Conservation (phyloP, 2,888 invertebrate genomes). For the Siphonodentalium dalli region DNA sequence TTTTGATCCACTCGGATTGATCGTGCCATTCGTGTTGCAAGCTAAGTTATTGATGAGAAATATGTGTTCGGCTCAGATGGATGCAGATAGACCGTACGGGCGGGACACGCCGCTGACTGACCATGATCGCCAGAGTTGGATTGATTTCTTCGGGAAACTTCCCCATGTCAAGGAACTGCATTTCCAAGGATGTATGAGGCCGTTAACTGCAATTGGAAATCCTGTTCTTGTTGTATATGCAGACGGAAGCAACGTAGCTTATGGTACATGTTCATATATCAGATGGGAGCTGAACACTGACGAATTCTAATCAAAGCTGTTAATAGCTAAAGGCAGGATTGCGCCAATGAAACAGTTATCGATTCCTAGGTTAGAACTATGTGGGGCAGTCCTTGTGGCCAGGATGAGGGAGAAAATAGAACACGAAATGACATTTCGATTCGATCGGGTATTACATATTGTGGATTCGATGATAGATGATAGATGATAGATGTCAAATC, state of each 20-base stretch:
- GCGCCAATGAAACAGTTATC: conserved; percentile 1
- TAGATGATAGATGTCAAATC: conserved; percentile 4
- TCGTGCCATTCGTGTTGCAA: background rate
- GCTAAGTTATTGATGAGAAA: conserved; percentile 4
- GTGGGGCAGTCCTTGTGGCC: background rate
- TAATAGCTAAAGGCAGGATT: conserved; percentile 1
- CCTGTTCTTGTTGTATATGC: conserved; percentile 5
- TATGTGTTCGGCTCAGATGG: background rate
- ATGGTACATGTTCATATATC: conserved; percentile 9
- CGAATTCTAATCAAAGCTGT: background rate
- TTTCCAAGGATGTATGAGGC: background rate
- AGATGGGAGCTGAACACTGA: background rate
- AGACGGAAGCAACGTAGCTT: background rate
- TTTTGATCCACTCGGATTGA: conserved; percentile 1
- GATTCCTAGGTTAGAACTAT: conserved; percentile 5
- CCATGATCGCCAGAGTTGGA: background rate
- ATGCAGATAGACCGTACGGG: background rate
- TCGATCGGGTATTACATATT: conserved; percentile 1
- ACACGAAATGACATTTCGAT: background rate
- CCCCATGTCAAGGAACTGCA: background rate
- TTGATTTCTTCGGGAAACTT: conserved; percentile 1
- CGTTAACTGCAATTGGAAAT: background rate
- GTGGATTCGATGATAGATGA: conserved; percentile 8
- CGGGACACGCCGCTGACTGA: conserved; percentile 1
- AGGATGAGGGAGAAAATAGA: background rate